Conservation (phyloP, 2,113 vertebrate species). For the Bolborhynchus lineola region DNA sequence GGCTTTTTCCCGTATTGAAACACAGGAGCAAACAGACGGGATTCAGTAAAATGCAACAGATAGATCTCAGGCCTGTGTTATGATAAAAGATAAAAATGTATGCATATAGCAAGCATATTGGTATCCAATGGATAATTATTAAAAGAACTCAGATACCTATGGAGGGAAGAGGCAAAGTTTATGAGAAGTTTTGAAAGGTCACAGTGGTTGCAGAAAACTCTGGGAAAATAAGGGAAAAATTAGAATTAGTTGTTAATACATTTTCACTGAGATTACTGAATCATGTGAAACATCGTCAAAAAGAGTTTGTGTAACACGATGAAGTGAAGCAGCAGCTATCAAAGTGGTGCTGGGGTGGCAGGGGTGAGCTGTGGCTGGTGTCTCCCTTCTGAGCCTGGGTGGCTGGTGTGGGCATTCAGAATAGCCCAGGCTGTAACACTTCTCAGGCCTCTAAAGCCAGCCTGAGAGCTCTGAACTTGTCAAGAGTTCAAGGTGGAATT, state of each 20-base stretch:
- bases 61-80: neutral
- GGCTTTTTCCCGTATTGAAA: neutral
- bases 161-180: neutral
- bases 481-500: neutral
- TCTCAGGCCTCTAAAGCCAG: neutral
- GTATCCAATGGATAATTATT: neutral
- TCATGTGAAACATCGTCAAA: neutral
- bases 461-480: neutral
- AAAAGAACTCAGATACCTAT: neutral
- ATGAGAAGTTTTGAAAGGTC: neutral
- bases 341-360: neutral
- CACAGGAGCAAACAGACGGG: neutral
- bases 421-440: neutral
- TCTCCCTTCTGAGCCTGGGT: too few species aligned
- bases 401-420: accelerated
- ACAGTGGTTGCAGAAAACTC: neutral
- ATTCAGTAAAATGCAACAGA: neutral
- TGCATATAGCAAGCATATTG: neutral
- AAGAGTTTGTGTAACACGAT: neutral
- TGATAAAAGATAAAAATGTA: neutral
- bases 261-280: neutral
- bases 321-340: neutral
- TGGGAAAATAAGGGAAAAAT: neutral
- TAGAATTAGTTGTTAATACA: neutral
- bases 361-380: neutral